Base-by-base conservation (phyloP, 1,140 invertebrate genomes). In the Frieseomelitta varia region DNA sequence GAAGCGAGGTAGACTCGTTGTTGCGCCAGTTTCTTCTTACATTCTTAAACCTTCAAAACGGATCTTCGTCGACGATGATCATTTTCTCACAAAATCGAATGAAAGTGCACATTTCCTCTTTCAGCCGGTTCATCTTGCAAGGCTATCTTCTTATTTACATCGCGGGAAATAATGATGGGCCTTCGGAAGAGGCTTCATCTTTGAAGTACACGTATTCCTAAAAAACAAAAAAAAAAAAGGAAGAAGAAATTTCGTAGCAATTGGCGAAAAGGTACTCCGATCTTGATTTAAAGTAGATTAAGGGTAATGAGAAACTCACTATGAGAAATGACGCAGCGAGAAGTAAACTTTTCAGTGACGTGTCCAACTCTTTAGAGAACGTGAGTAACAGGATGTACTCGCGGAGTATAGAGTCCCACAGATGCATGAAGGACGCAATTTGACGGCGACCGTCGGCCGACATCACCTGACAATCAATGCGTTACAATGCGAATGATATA, bases 321-420 rank as follows among this genome's bases (percentile, higher is more conserved):
- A 93, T 19, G n/a, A 94, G 68, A 79, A 94, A 94, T 12, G 92
- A 83, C 30, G 92, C 92, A 0, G 89, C 93, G 21, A 94, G 85
- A 14, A 94, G 87, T 27, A 94, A 77, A 71, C 91, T 90, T 75
- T 94, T 94, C 6, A 94, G 72, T 69, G 90, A 92, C n/a, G 91
- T 85, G 56, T 91, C 85, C 11, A 80, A 91, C 6, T 92, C 78
- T 10, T 79, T 74, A 1, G 92, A 86, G 55, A 93, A 92, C 19
- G 93, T 93, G 14, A 93, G 68, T 15, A 91, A 78, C 4, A 93
- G 21, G 24, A 76, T 87, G 55, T 94, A 92, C 85, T 94, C 93
- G 14, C 86, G 86, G 3, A 87, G 61, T 4, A 75, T 79, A 72
- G 88, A 84, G 77, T 94, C 89, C 90, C 91, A 94, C 21, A 92